Percentiles rank a stretch among this genome's conserved stretches.
These are phyloP conservation scores for Conopomorpha cramerella DNA, from an alignment of 1,140 invertebrate species.

Conservation along the genomic window DNA sequence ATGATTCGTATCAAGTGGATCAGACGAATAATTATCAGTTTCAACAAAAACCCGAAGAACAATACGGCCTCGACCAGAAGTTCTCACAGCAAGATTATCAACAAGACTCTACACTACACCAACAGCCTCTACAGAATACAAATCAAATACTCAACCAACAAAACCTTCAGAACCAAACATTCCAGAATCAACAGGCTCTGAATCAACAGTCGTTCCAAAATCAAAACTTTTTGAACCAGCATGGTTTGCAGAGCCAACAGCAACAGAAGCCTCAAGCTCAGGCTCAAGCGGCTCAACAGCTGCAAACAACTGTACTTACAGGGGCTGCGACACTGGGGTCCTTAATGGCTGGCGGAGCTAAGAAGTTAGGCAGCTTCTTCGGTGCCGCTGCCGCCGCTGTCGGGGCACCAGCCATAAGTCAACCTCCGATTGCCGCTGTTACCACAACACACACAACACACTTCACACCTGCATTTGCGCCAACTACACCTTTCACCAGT, in stretches of 20 bases:
- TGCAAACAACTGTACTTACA: conserved; percentile 43
- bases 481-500: conserved; percentile 45
- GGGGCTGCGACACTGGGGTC: conserved; percentile 52
- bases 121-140: not conserved
- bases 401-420: conserved; percentile 22
- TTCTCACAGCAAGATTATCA: conserved; percentile 8
- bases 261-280: conserved; percentile 29
- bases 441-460: conserved; percentile 14
- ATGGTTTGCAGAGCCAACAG: conserved; percentile 20
- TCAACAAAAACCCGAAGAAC: conserved; percentile 19
- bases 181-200: conserved; percentile 14
- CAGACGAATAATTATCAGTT: conserved; percentile 7
- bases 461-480: conserved; percentile 29
- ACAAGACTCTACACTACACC: conserved; percentile 7
- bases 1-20: conserved; percentile 4
- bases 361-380: conserved; percentile 52
- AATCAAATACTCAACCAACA: conserved; percentile 9
- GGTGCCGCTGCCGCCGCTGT: conserved; percentile 50
- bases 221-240: conserved; percentile 9
- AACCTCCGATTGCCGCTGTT: conserved; percentile 15
- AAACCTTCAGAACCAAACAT: conserved; percentile 1
- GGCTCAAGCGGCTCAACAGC: conserved; percentile 32
- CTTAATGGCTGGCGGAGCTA: conserved; percentile 56
- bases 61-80: conserved; percentile 15
- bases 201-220: conserved; percentile 14